Conservation (phyloP, 2,888 invertebrate species). For the Ommatoiulus sabulosus region DNA sequence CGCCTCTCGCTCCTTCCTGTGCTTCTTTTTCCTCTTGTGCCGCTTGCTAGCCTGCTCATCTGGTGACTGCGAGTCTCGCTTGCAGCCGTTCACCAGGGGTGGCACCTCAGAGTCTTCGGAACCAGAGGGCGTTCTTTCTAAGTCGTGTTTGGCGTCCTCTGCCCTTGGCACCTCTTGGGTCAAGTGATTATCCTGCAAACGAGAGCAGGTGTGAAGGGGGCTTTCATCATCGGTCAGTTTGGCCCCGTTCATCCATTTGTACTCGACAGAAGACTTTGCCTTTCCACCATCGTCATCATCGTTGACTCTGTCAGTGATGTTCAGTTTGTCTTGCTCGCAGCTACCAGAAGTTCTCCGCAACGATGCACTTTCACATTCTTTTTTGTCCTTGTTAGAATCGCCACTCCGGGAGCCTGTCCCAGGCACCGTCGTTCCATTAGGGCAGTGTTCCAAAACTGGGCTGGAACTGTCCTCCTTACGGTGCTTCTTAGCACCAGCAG, state of each 20-base stretch:
- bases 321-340: background rate
- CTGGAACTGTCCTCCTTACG: background rate
- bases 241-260: conserved; percentile 53
- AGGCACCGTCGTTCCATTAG: background rate
- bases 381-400: background rate
- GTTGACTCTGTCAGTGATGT: background rate
- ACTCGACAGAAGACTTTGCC: conserved; percentile 37
- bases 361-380: background rate
- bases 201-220: background rate
- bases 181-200: background rate
- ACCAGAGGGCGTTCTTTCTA: background rate
- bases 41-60: conserved; percentile 49
- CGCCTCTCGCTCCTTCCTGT: conserved; percentile 50
- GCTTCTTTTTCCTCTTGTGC: conserved; percentile 48
- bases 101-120: background rate
- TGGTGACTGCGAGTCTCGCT: conserved; percentile 20
- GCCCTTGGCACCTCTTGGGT: conserved; percentile 14
- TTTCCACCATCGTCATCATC: background rate
- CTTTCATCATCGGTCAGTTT: background rate
- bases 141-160: background rate
- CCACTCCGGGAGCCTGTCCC: background rate
- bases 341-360: background rate
- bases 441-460: background rate
- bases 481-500: conserved; percentile 1
- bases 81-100: conserved; percentile 38